phyloP scores from a whole-genome alignment of 2,888 invertebrate species.

The Deilephila elpenor region DNA sequence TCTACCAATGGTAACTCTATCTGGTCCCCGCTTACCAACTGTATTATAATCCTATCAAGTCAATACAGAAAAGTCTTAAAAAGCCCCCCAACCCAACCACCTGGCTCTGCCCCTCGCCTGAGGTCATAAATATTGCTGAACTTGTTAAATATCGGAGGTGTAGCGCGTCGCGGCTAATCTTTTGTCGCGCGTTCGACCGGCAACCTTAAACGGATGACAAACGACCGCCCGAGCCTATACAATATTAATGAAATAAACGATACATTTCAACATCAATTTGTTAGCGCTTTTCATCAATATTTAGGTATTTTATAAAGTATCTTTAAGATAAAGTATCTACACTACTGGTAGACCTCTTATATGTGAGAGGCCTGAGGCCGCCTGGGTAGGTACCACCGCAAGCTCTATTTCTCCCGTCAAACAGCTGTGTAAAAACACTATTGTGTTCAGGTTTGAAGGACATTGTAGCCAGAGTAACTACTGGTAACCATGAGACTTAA shows the following conservation, averaged over 20 bases:
- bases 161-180: constrained; percentile 47
- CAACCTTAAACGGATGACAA: constrained; percentile 53
- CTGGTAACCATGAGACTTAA: too few species aligned
- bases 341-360: too few species aligned
- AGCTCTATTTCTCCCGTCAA: too few species aligned
- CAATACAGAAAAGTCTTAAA: background rate
- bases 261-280: constrained; percentile 37
- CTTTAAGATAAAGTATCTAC: too few species aligned
- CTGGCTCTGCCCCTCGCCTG: constrained; percentile 24
- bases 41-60: background rate
- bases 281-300: background rate
- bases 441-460: too few species aligned
- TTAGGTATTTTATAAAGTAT: too few species aligned
- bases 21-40: too few species aligned
- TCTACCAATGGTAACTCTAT: too few species aligned
- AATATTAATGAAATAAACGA: constrained; percentile 26
- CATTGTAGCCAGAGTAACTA: too few species aligned
- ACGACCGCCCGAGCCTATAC: constrained; percentile 41
- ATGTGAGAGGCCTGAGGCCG: too few species aligned
- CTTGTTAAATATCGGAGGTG: constrained; percentile 56
- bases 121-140: constrained; percentile 53
- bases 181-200: constrained; percentile 45
- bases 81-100: background rate
- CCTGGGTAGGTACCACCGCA: too few species aligned
- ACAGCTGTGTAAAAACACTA: too few species aligned